A percentile compares a stretch with the other conserved stretches of the same genome.
These are phyloP conservation scores for Hormiphora californensis DNA, from an alignment of 37 sponge, comb jelly and placozoan species.

Conservation along the genomic window DNA sequence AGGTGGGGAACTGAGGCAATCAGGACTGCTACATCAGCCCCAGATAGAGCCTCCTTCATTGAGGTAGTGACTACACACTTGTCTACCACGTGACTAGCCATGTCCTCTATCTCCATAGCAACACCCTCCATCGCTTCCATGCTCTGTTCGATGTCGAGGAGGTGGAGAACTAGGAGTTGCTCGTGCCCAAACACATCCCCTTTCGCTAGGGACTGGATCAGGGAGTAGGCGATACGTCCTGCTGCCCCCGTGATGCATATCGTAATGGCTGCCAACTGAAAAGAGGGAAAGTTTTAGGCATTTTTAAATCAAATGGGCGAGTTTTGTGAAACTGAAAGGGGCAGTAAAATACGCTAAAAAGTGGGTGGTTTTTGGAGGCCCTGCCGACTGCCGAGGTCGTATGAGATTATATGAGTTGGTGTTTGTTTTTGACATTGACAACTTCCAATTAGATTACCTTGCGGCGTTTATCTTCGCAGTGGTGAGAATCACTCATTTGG, in stretches of 20 bases:
- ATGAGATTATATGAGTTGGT: too few species aligned
- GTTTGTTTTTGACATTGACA: too few species aligned
- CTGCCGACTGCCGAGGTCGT: too few species aligned
- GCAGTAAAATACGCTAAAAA: too few species aligned
- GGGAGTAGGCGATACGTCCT: background rate
- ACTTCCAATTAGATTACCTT: too few species aligned
- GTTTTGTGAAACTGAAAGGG: too few species aligned
- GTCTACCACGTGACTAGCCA: slow-evolving; percentile 12
- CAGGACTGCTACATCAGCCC: background rate
- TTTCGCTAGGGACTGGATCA: background rate
- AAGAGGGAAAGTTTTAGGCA: too few species aligned
- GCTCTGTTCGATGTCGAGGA: background rate
- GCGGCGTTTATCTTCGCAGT: too few species aligned
- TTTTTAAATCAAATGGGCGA: too few species aligned
- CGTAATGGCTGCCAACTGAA: background rate
- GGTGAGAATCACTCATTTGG: too few species aligned
- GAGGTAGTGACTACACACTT: background rate
- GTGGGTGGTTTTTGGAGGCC: too few species aligned
- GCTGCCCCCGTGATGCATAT: slow-evolving; percentile 2
- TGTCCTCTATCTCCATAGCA: background rate
- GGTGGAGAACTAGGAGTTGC: background rate
- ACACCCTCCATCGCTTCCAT: background rate
- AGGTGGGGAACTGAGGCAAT: slow-evolving; percentile 54
- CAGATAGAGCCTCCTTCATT: background rate
- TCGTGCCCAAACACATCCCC: slow-evolving; percentile 12